These are phyloP conservation scores for Drosophila subquinaria DNA, from an alignment of 2,888 invertebrate species.

Conservation along the genomic window DNA sequence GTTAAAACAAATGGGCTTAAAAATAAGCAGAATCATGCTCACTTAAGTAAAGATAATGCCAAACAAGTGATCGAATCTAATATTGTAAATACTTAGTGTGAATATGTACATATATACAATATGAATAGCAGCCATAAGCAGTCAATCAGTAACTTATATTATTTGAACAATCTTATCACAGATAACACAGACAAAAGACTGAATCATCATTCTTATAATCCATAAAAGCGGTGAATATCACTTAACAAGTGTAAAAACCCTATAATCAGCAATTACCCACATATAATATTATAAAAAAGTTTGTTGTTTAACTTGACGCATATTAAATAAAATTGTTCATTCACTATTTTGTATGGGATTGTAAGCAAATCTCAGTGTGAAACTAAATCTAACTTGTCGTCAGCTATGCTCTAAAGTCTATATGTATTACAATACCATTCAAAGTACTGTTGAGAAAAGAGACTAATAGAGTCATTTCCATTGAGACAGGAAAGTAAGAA, in stretches of 20 bases:
- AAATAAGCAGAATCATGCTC: background rate
- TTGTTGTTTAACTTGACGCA: background rate
- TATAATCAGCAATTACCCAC: background rate
- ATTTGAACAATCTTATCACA: constrained; percentile 33
- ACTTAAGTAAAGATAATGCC: background rate
- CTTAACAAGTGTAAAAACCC: background rate
- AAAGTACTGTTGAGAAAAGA: background rate
- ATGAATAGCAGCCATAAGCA: background rate
- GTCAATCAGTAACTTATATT: background rate
- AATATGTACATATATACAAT: background rate
- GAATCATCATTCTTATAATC: constrained; percentile 5
- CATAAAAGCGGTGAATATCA: background rate
- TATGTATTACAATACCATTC: background rate
- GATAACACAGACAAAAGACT: constrained; percentile 13
- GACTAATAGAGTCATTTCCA: background rate
- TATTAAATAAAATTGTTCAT: background rate
- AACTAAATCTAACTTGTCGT: background rate
- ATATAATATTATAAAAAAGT: background rate
- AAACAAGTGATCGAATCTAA: background rate
- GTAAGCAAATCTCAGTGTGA: background rate
- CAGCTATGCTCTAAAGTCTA: background rate
- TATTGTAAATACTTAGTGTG: background rate
- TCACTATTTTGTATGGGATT: background rate
- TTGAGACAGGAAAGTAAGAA: background rate
- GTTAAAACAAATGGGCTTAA: background rate